phyloP scores from a whole-genome alignment of 2,113 vertebrate genomes.

The Nanorana parkeri region DNA sequence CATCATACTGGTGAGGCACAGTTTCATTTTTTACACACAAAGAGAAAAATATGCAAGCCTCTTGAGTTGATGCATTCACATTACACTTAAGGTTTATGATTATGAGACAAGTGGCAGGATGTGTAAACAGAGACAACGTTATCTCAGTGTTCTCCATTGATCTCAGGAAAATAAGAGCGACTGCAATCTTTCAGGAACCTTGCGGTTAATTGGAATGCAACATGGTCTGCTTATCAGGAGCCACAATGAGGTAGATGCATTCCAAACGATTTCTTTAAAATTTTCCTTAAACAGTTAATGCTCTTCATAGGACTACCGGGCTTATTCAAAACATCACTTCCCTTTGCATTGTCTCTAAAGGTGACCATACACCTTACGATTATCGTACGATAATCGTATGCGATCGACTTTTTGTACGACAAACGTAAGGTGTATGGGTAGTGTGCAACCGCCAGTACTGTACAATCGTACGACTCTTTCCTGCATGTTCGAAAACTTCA shows the following conservation, averaged over 20 bases:
- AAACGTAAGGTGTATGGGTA: too few relatives aligned
- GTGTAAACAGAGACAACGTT: slow-evolving; percentile 11
- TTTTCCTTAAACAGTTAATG: too few relatives aligned
- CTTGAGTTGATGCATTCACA: neutral
- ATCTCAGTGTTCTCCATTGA: neutral
- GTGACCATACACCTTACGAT: too few relatives aligned
- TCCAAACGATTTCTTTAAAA: neutral
- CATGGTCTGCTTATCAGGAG: neutral
- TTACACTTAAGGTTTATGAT: slow-evolving; percentile 1
- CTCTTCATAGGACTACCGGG: too few relatives aligned
- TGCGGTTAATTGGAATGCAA: neutral
- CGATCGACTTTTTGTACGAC: too few relatives aligned
- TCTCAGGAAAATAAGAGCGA: neutral
- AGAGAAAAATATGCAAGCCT: neutral
- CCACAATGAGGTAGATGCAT: neutral
- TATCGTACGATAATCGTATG: too few relatives aligned
- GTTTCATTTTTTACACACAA: neutral
- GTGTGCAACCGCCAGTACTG: too few relatives aligned
- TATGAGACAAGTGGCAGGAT: neutral
- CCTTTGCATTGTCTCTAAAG: too few relatives aligned
- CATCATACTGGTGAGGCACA: slow-evolving; percentile 5
- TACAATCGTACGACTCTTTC: too few relatives aligned
- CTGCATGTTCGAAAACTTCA: too few relatives aligned
- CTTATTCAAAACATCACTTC: too few relatives aligned
- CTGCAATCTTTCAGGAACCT: neutral